Base-by-base conservation (phyloP, 2,797 vertebrate species). In the Crax fasciolata region DNA sequence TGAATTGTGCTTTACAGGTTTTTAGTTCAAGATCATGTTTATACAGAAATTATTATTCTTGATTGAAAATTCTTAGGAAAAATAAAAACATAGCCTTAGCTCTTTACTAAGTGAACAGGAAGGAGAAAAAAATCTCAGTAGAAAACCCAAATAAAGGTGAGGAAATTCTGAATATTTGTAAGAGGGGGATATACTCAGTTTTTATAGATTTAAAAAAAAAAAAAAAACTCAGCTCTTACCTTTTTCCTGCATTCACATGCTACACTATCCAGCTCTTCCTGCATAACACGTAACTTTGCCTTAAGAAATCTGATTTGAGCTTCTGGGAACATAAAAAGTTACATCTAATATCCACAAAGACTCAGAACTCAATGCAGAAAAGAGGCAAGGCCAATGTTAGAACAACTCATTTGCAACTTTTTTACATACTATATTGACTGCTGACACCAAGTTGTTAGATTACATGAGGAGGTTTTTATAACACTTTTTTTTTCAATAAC, bases 231-330 rank as follows among this genome's bases (percentile, higher is more conserved):
- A 59, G 43, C 62, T 81, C 94, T 95, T 97, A 98, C 99, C 98
- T 99, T 99, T 72, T 98, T 99, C 91, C 97, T 98, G 96, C 97
- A 99, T 93, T 99, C 99, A 96, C 96, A 94, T 17, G 98, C 97
- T 51, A 98, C 67, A 35, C 96, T 98, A 96, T 99, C 98, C 95
- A 99, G 87, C 92, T 99, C 99, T 73, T 99, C 99, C 87, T 99
- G 99, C 84, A 97, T 98, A 87, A 99, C 98, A 82, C 94, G 98
- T 65, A 99, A 96, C 96, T 99, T 99, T 93, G 99, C 99, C 96
- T 99, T 99, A 75, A 99, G 96, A 97, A 99, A 98, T 87, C 98
- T 98, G 80, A 99, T 98, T 90, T 99, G 99, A 93, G 98, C 98
- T 91, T 99, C 99, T 98, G 98, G 88, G 80, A 94, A 97, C 58